Conservation (phyloP, 2,888 invertebrate genomes). For the Andrena dorsata region DNA sequence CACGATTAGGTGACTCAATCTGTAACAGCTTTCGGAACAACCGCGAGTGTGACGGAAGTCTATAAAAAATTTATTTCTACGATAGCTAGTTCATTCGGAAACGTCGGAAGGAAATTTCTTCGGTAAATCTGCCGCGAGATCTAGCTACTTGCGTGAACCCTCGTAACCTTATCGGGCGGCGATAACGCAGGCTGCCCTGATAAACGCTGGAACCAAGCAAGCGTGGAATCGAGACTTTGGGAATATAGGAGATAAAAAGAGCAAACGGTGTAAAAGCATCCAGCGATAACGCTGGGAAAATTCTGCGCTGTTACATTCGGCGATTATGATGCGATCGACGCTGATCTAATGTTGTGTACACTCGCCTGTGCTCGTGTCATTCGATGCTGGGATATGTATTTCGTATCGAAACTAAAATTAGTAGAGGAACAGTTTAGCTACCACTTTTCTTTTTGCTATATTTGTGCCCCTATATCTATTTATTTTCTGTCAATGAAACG, state of each 20-base stretch:
- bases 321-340: slow-evolving; percentile 62
- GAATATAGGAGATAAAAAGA: slow-evolving; percentile 10
- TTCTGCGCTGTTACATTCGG: slow-evolving; percentile 64
- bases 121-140: not conserved
- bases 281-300: slow-evolving; percentile 57
- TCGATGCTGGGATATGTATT: slow-evolving; percentile 14
- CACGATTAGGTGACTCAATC: too few relatives aligned
- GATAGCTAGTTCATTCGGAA: not conserved
- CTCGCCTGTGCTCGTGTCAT: slow-evolving; percentile 31
- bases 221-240: not conserved
- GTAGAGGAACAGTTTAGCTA: not conserved
- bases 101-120: not conserved
- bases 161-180: slow-evolving; percentile 28
- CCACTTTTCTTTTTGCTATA: not conserved
- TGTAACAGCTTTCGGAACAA: too few relatives aligned
- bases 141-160: not conserved
- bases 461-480: not conserved
- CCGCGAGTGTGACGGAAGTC: too few relatives aligned
- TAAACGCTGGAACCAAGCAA: slow-evolving; percentile 3
- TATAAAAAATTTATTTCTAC: too few relatives aligned
- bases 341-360: slow-evolving; percentile 51
- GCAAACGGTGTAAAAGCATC: not conserved
- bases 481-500: not conserved
- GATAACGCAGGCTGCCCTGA: slow-evolving; percentile 35
- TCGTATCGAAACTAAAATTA: not conserved